Conservation (phyloP, 2,113 vertebrate genomes). For the Heptranchias perlo region DNA sequence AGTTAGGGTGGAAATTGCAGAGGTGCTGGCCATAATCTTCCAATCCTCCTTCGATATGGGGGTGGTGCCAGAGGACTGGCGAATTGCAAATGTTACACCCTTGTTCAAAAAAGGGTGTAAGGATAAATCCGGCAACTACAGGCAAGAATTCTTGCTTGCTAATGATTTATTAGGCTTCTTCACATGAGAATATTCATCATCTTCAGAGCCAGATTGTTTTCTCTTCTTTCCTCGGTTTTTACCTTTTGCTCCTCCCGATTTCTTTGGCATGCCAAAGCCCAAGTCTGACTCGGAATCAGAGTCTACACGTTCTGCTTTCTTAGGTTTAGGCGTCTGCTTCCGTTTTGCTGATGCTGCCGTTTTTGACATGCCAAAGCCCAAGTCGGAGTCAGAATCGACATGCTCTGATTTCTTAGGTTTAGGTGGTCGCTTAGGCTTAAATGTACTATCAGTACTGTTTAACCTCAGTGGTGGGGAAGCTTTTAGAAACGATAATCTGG, state of each 20-base stretch:
- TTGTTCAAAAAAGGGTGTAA: no score
- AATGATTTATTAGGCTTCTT: constrained; percentile 67
- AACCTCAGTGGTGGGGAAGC: no score
- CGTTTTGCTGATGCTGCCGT: constrained; percentile 74
- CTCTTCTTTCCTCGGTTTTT: constrained; percentile 91
- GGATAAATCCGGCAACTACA: no score
- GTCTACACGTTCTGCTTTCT: constrained; percentile 79
- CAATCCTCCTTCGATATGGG: no score
- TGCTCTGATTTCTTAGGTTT: constrained; percentile 85
- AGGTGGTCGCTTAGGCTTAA: constrained; percentile 77
- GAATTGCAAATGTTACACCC: no score
- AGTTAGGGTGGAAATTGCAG: no score
- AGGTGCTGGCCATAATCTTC: no score
- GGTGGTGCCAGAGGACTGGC: no score
- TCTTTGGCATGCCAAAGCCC: constrained; percentile 80
- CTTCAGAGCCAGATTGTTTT: constrained; percentile 85
- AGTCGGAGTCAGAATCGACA: constrained; percentile 86
- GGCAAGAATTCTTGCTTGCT: constrained; percentile 60
- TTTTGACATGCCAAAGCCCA: constrained; percentile 79
- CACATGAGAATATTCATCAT: constrained; percentile 82
- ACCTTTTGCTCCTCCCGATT: constrained; percentile 72
- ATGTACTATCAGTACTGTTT: constrained; percentile 53
- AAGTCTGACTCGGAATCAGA: constrained; percentile 80
- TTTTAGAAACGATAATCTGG: no score
- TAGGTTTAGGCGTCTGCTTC: constrained; percentile 67